These are phyloP conservation scores for Osmerus mordax DNA, from an alignment of 2,113 vertebrate species.

Conservation along the genomic window DNA sequence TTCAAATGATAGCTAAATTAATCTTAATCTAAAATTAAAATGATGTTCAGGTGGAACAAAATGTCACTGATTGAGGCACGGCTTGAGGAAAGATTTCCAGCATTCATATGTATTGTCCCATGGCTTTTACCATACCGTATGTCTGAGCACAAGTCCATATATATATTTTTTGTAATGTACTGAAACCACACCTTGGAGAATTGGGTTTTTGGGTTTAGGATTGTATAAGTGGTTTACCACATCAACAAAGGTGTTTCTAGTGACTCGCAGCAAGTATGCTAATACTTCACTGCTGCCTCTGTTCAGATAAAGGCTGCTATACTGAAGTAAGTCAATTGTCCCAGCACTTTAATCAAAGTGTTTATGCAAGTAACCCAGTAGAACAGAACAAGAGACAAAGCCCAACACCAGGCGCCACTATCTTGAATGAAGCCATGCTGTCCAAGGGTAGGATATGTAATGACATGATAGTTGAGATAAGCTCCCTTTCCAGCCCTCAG, in stretches of 20 bases:
- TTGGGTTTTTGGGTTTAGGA: slow-evolving; percentile 34
- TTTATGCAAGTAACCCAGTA: slow-evolving; percentile 59
- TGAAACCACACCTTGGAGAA: slow-evolving; percentile 26
- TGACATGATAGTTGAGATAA: slow-evolving; percentile 64
- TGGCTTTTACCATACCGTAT: slow-evolving; percentile 8
- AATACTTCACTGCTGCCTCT: slow-evolving; percentile 58
- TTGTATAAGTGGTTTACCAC: slow-evolving; percentile 47
- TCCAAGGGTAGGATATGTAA: slow-evolving; percentile 31
- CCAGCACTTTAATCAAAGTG: slow-evolving; percentile 52
- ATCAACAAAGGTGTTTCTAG: slow-evolving; percentile 52
- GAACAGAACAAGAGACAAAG: slow-evolving; percentile 56
- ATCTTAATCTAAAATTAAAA: too few relatives aligned
- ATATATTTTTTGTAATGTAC: slow-evolving; percentile 33
- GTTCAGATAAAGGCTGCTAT: slow-evolving; percentile 62
- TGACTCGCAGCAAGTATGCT: slow-evolving; percentile 51
- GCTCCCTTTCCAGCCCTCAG: slow-evolving; percentile 51
- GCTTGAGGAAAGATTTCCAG: neutral
- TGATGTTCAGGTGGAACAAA: neutral
- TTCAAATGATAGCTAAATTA: too few relatives aligned
- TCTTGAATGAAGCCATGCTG: slow-evolving; percentile 43
- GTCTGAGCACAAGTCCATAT: slow-evolving; percentile 16
- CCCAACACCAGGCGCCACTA: slow-evolving; percentile 42
- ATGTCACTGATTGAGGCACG: neutral
- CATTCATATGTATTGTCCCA: slow-evolving; percentile 16
- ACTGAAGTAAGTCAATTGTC: slow-evolving; percentile 41